Percentiles rank a stretch among this genome's conserved stretches.
Evolutionary conservation across 2,888 invertebrate genomes (phyloP).

Genomic region (Argynnis bischoffii): DNA sequence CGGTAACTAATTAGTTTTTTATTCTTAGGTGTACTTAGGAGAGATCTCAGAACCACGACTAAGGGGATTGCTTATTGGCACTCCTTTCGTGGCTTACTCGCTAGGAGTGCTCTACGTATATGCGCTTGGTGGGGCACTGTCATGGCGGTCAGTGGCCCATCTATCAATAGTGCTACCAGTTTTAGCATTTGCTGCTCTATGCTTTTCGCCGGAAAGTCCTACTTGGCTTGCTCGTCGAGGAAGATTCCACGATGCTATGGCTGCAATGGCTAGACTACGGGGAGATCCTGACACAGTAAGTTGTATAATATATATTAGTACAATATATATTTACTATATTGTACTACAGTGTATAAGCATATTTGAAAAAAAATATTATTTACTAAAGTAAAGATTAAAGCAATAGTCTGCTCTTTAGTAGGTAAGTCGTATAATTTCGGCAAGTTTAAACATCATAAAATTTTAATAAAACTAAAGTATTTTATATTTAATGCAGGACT

Average conservation of each 20-base stretch:
- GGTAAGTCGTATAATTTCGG: no score
- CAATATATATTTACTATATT: no score
- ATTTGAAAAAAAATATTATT: no score
- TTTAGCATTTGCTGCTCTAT: conserved; percentile 83
- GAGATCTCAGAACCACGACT: conserved; percentile 89
- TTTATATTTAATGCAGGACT: conserved; percentile 29
- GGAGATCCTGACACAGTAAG: conserved; percentile 83
- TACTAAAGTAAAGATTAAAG: no score
- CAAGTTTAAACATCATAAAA: neutral
- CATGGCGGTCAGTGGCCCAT: conserved; percentile 87
- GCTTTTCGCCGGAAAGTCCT: conserved; percentile 88
- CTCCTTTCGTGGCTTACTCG: conserved; percentile 88
- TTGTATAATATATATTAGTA: conserved; percentile 21
- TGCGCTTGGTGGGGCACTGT: conserved; percentile 85
- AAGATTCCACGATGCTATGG: conserved; percentile 78
- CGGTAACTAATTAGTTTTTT: neutral
- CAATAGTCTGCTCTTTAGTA: no score
- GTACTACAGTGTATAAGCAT: no score
- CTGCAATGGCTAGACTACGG: conserved; percentile 83
- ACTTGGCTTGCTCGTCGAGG: conserved; percentile 87
- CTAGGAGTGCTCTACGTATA: conserved; percentile 89
- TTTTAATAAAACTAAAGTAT: conserved; percentile 19
- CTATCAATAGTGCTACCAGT: conserved; percentile 84
- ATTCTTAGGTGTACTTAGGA: conserved; percentile 86
- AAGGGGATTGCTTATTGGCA: conserved; percentile 86